Evolutionary conservation across 2,888 invertebrate genomes (phyloP).

Genomic region (Aphidius colemani): DNA sequence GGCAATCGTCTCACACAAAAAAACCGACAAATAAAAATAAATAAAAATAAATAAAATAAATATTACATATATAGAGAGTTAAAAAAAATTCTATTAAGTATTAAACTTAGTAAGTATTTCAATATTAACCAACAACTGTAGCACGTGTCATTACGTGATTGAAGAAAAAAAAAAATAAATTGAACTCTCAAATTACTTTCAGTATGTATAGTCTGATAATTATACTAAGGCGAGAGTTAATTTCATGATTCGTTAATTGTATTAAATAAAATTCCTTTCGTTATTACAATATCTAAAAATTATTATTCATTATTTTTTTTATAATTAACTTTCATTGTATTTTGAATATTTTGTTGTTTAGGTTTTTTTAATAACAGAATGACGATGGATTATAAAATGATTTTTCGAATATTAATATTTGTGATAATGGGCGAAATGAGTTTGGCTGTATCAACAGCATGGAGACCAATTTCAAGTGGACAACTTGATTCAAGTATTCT

Average conservation of each 20-base stretch:
- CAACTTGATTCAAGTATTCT: slow-evolving; percentile 42
- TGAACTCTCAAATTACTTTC: slow-evolving; percentile 19
- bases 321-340: neutral
- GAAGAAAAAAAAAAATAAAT: slow-evolving; percentile 1
- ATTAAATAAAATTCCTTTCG: too few species aligned
- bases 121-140: too few species aligned
- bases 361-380: neutral
- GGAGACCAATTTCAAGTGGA: slow-evolving; percentile 46
- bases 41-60: too few species aligned
- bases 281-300: too few species aligned
- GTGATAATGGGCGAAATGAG: slow-evolving; percentile 28
- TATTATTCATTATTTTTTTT: neutral
- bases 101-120: too few species aligned
- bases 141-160: neutral
- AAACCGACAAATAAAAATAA: too few species aligned
- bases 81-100: too few species aligned
- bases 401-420: slow-evolving; percentile 30
- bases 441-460: slow-evolving; percentile 41
- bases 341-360: neutral
- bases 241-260: slow-evolving; percentile 10
- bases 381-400: slow-evolving; percentile 31
- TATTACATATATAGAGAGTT: too few species aligned
- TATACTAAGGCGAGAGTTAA: slow-evolving; percentile 7
- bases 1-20: neutral
- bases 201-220: slow-evolving; percentile 1